phyloP scores from a whole-genome alignment of 92 coral and sea anemone species.

The Hydrozoanthus gracilis region DNA sequence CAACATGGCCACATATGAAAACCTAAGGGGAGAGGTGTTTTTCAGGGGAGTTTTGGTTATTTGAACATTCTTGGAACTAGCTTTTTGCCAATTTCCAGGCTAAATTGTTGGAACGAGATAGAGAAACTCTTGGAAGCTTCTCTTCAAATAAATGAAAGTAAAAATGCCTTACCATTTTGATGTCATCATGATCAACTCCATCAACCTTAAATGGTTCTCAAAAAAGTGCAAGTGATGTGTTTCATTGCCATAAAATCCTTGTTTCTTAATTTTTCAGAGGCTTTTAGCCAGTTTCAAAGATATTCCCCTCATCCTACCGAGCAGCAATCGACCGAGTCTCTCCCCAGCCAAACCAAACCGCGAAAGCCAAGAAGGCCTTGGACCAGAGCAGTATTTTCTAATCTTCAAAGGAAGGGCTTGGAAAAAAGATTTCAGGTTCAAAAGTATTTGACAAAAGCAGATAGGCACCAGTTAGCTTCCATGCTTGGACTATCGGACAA shows the following conservation, averaged over 20 bases:
- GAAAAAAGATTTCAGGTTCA: slow-evolving; percentile 96
- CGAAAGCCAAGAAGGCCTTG: slow-evolving; percentile 97
- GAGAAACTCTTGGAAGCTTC: not conserved
- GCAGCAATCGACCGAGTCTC: slow-evolving; percentile 56
- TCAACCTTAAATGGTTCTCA: not conserved
- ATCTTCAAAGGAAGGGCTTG: slow-evolving; percentile 93
- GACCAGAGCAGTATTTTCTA: slow-evolving; percentile 98
- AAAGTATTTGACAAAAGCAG: slow-evolving; percentile 94
- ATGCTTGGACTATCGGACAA: slow-evolving; percentile 98
- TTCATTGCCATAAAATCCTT: not conserved
- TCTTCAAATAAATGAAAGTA: not conserved
- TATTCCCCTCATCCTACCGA: slow-evolving; percentile 54
- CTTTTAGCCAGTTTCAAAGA: slow-evolving; percentile 45
- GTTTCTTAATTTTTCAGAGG: slow-evolving; percentile 16
- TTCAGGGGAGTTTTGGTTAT: too few relatives aligned
- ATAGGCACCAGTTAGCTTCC: slow-evolving; percentile 93
- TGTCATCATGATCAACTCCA: not conserved
- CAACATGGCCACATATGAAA: too few relatives aligned
- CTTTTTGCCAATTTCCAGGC: too few relatives aligned
- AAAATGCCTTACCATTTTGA: not conserved
- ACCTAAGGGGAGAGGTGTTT: too few relatives aligned
- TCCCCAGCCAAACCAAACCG: slow-evolving; percentile 71
- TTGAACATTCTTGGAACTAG: too few relatives aligned
- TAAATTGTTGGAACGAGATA: too few relatives aligned
- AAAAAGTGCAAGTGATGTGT: not conserved